Evolutionary conservation across 2,888 invertebrate genomes (phyloP), one percentile per base, ranked within the genome.

Genomic region (Agrypnus murinus): DNA sequence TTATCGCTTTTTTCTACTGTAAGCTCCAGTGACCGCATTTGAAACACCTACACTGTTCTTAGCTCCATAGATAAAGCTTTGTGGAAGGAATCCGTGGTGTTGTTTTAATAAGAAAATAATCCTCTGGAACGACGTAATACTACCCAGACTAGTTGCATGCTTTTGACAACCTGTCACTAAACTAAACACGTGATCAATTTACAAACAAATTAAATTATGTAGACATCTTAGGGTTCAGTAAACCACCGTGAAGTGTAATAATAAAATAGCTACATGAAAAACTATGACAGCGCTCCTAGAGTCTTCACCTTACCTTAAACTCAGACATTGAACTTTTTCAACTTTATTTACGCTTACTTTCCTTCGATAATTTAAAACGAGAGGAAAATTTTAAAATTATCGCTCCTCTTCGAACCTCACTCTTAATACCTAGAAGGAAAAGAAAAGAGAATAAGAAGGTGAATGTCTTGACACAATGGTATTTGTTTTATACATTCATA

Each of bases 111-210:
- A 25, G 25, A 25, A 46, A 19, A 46, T 6, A 2, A 6, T 19
- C 17, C 9, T 9, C 10, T 17, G 17, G 10, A 55, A 55, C 34
- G 19, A 55, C 32, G 53, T 53, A 31, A 53, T 32, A 53, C 12
- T 32, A 34, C 14, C 19, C 31, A 45, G 31, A 31, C 10, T 45
- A 43, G 15, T 12, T 19, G n/a, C 12, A 36, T 63, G 62, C 7
- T 48, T 63, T 19, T 63, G 63, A 53, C 63, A 63, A 25, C 40
- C 38, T 63, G 48, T 63, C 63, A 40, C 50, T 63, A 50, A 36
- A 63, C 15, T 53, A 40, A 53, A 63, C 63, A 14, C 31, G 31
- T 59, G 31, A 40, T 50, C 46, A 60, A 63, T 63, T 63, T 63
- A n/a, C 38, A 40, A 50, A 40, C 36, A 48, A 50, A 48, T 63